Evolutionary conservation across 1,140 invertebrate species (phyloP), one percentile per base, ranked within the genome.

Genomic region (Cotesia glomerata): DNA sequence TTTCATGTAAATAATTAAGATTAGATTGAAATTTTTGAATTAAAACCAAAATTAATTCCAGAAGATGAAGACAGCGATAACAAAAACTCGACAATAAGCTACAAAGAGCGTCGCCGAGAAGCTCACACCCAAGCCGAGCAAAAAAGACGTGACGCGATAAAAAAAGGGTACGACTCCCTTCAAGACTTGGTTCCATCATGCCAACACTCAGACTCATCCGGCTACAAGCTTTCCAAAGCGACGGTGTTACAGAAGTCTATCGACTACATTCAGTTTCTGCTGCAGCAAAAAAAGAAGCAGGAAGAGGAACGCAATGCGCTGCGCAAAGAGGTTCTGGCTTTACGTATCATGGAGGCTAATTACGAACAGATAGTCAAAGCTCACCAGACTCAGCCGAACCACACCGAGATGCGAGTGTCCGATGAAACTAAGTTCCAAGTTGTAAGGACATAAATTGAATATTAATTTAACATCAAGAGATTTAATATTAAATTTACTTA

Each of bases 51-150:
- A 56, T 68, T 36, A 11, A 36, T 79, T 75, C 35, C 79, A 93
- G 95, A 97, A 86, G 96, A 97, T 87, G 96, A 98, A 85, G 96
- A 97, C 82, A 94, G 94, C 80, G 94, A 94, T 82, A 91, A 92
- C 77, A 94, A 93, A 83, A 89, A 88, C 76, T 92, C 93, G 36
- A 91, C 94, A 7, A 85, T 96, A 72, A 96, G 93, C 82, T 98
- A 98, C 80, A 98, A 98, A 86, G 97, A 99, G 79, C 87, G 97
- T 34, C 89, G 97, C 45, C 89, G 97, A 73, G 96, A 98, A 86
- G 97, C 97, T 5, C 97, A 99, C 82, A 99, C 97, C 0, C 95
- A 97, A 86, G 97, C 97, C 3, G 97, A 99, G 86, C 97, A 99
- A 85, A 99, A 98, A 85, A 89, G 97, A 75, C 89, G 97, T 82